phyloP scores from a whole-genome alignment of 2,888 invertebrate species.

The Morpho deidamia region DNA sequence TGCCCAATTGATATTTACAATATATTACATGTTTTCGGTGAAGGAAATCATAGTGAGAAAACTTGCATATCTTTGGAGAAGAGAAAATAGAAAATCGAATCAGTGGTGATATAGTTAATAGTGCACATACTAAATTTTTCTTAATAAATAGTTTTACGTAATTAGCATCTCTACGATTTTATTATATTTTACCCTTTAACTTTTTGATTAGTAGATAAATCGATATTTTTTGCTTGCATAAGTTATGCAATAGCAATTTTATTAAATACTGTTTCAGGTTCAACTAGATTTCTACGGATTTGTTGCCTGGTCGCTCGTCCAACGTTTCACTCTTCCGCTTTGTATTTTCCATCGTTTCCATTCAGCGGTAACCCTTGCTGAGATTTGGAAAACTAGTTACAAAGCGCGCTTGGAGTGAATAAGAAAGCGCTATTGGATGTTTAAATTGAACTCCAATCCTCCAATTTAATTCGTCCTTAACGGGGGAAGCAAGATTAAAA shows the following conservation, averaged over 20 bases:
- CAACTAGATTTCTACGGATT: conserved; percentile 96
- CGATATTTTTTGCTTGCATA: neutral
- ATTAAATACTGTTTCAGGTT: conserved; percentile 60
- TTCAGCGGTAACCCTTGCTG: conserved; percentile 95
- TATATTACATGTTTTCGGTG: no score
- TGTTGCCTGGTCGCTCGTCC: conserved; percentile 95
- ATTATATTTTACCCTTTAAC: no score
- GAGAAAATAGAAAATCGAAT: no score
- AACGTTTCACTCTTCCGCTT: conserved; percentile 94
- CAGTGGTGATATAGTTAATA: no score
- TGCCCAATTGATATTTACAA: no score
- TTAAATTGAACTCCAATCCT: conserved; percentile 37
- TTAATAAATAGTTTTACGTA: no score
- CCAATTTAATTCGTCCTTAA: conserved; percentile 57
- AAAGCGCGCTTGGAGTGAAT: conserved; percentile 92
- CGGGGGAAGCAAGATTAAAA: conserved; percentile 69
- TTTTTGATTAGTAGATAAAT: no score
- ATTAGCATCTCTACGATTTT: no score
- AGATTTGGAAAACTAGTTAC: conserved; percentile 97
- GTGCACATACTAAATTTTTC: no score
- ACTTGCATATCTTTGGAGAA: no score
- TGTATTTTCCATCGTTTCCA: conserved; percentile 98
- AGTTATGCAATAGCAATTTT: no score
- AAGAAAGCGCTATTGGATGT: conserved; percentile 30
- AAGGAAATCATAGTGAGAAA: no score